A percentile compares a stretch with the other conserved stretches of the same genome.
Evolutionary conservation across 2,113 vertebrate species (phyloP).

Genomic region (Chlorocebus sabaeus): DNA sequence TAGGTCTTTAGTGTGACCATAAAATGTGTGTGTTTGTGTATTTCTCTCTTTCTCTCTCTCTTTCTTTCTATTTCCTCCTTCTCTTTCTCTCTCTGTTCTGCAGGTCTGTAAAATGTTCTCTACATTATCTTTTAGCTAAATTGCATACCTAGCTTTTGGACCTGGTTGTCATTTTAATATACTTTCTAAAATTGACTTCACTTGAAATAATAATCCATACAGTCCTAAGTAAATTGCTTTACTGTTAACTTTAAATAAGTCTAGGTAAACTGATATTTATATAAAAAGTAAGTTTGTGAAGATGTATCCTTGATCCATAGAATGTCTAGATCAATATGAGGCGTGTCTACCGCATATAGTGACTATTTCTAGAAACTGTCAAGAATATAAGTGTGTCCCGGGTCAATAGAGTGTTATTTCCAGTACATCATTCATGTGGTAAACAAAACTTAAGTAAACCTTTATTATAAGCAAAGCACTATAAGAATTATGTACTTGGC

Average conservation of each 20-base stretch:
- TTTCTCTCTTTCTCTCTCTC: background rate
- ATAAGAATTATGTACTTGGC: background rate
- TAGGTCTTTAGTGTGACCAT: background rate
- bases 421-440: background rate
- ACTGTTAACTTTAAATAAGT: background rate
- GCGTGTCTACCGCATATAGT: background rate
- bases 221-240: background rate
- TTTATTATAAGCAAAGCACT: background rate
- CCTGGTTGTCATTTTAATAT: background rate
- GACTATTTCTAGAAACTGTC: no score
- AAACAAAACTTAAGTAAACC: background rate
- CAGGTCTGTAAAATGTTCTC: background rate
- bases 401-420: background rate
- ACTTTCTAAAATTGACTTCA: background rate
- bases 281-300: background rate
- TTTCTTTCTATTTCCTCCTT: accelerated
- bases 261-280: background rate
- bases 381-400: background rate
- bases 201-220: background rate
- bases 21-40: background rate
- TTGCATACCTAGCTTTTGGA: background rate
- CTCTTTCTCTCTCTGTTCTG: background rate
- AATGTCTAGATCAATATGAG: background rate
- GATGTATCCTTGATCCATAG: background rate
- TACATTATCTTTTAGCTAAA: background rate